Evolutionary conservation across 2,113 vertebrate species (phyloP), one percentile per base, ranked within the genome.

Genomic region (Pleuronectes platessa): DNA sequence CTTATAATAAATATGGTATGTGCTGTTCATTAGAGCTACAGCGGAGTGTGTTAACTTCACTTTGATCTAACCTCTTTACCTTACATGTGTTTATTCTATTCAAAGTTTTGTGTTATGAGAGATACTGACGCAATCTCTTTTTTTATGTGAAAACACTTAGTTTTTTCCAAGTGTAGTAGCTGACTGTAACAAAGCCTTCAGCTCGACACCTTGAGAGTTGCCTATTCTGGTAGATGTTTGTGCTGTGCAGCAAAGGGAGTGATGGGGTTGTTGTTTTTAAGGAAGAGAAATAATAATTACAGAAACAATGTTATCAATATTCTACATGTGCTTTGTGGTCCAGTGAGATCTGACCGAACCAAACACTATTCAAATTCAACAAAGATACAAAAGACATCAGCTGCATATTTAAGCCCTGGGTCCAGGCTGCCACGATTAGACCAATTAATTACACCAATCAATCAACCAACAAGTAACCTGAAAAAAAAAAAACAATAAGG

Each of bases 261-360:
- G 31, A 63, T 12, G 8, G 40, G 2, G 20, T 31, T 31, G 31
- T 6, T 23, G 40, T 24, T 49, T 37, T 49, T 4, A 51, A 31
- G 31, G 15, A 37, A 53, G 15, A 53, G 1, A 37, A n/a, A 23
- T 23, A 35, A 51, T 62, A 35, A 51, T 62, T 40, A 42, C 1
- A 62, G 37, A 37, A 62, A 61, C 24, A 60, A 31, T 18, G 18
- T 37, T 61, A 61, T 61, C 27, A 61, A 17, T 20, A 61, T n/a
- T n/a, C 59, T 61, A 31, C 31, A 61, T 63, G 15, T 40, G 15
- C 35, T 37, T 13, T 3, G 3, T 11, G 14, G 9, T 24, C 23
- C 68, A 31, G 13, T 45, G 37, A 63, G 61, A 64, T 64, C 24
- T 24, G 24, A 24, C 24, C 15, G 10, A 24, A 45, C n/a, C 61